Percentiles rank a stretch among this genome's conserved stretches.
Evolutionary conservation across 2,113 vertebrate genomes (phyloP).

Genomic region (Acrocephalus arundinaceus): DNA sequence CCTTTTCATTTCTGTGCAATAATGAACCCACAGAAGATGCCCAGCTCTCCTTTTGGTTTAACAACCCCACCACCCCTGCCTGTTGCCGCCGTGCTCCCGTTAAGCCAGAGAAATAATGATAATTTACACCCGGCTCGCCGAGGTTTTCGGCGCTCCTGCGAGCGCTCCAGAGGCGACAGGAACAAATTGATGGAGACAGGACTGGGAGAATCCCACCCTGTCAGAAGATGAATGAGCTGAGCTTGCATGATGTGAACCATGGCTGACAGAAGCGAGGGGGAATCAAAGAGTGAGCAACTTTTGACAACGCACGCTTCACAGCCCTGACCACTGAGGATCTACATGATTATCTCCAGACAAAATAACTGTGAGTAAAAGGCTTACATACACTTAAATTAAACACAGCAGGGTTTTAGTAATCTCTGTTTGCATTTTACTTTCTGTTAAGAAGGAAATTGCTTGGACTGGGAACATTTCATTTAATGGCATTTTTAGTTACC

Average conservation of each 20-base stretch:
- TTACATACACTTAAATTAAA: conserved; percentile 84
- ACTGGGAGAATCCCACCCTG: conserved; percentile 72
- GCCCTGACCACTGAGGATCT: conserved; percentile 77
- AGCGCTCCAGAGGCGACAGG: conserved; percentile 53
- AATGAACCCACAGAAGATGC: background rate
- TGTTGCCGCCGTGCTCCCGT: background rate
- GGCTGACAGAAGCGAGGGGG: conserved; percentile 73
- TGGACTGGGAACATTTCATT: conserved; percentile 85
- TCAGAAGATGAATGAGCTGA: conserved; percentile 77
- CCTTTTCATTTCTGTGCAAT: background rate
- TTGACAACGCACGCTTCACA: conserved; percentile 74
- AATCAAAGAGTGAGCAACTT: conserved; percentile 81
- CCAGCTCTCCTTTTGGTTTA: background rate
- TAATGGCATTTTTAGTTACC: conserved; percentile 86
- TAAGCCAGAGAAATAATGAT: background rate
- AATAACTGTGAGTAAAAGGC: conserved; percentile 81
- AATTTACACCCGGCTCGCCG: conserved; percentile 19
- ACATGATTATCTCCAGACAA: conserved; percentile 80
- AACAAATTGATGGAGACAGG: conserved; percentile 70
- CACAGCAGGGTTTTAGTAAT: conserved; percentile 83
- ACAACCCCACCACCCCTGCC: background rate
- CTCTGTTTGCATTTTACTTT: conserved; percentile 84
- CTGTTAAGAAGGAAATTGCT: conserved; percentile 83
- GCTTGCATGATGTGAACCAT: conserved; percentile 73
- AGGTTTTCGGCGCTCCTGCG: background rate